Evolutionary conservation across 2,888 invertebrate species (phyloP).

Genomic region (Epistrophe eligans): DNA sequence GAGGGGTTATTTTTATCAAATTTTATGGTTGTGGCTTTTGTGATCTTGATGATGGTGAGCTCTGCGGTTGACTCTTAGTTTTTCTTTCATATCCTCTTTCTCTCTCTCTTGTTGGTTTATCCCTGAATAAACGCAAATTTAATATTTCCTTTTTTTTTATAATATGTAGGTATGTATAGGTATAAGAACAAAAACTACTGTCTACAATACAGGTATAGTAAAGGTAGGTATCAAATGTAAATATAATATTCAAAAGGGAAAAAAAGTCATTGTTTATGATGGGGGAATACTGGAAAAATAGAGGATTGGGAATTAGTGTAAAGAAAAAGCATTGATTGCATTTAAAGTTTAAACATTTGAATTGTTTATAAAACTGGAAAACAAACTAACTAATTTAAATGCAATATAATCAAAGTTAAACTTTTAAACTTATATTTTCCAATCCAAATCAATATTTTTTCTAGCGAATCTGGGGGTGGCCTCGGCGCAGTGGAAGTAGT

Average conservation of each 20-base stretch:
- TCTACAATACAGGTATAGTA: background rate
- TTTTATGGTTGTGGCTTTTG: conserved; percentile 68
- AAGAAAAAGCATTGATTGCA: conserved; percentile 4
- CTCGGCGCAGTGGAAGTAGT: no score
- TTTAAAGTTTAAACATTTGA: background rate
- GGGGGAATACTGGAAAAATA: background rate
- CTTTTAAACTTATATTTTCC: no score
- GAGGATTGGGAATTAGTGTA: background rate
- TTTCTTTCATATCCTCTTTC: conserved; percentile 29
- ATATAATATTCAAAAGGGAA: conserved; percentile 2
- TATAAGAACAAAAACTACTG: background rate
- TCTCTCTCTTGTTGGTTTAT: conserved; percentile 18
- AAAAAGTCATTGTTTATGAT: conserved; percentile 24
- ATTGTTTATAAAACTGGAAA: background rate
- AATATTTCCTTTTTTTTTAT: conserved; percentile 53
- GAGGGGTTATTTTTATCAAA: conserved; percentile 69
- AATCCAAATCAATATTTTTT: no score
- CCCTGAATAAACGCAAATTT: conserved; percentile 59
- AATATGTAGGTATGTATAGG: background rate
- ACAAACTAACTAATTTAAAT: background rate
- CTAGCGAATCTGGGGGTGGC: no score
- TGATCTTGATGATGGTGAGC: conserved; percentile 66
- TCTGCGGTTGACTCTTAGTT: conserved; percentile 60
- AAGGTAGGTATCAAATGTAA: background rate
- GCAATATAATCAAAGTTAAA: background rate